phyloP scores from a whole-genome alignment of 64 coral and sea anemone genomes.

The Cladopsammia gracilis region DNA sequence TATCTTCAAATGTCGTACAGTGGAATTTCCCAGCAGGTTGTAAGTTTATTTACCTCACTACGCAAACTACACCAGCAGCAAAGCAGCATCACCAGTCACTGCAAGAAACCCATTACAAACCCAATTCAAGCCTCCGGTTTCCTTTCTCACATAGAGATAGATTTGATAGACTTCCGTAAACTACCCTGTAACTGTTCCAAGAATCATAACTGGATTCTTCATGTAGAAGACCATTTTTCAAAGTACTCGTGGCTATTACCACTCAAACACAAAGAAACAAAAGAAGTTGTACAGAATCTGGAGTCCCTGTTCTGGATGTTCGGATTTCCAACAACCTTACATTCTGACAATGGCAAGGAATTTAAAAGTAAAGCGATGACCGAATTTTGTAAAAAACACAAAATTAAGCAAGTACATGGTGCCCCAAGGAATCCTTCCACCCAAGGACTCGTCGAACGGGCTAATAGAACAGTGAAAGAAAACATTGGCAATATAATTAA shows the following conservation, averaged over 20 bases:
- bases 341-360: no score
- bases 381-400: constrained; percentile 19
- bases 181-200: not conserved
- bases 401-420: constrained; percentile 31
- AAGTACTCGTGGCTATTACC: constrained; percentile 16
- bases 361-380: no score
- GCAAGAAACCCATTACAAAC: constrained; percentile 2
- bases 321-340: constrained; percentile 13
- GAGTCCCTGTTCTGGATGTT: constrained; percentile 17
- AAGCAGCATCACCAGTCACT: constrained; percentile 6
- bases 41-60: constrained; percentile 4
- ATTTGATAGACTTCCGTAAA: not conserved
- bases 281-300: not conserved
- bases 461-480: constrained; percentile 2
- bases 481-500: not conserved
- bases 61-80: no score
- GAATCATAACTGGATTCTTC: not conserved
- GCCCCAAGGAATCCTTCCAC: constrained; percentile 31
- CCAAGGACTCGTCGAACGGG: constrained; percentile 29
- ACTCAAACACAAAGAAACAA: constrained; percentile 40
- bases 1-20: not conserved
- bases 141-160: not conserved
- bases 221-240: constrained; percentile 29
- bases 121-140: not conserved
- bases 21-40: not conserved